Conservation (phyloP, 2,888 invertebrate species). For the Morpho deidamia region DNA sequence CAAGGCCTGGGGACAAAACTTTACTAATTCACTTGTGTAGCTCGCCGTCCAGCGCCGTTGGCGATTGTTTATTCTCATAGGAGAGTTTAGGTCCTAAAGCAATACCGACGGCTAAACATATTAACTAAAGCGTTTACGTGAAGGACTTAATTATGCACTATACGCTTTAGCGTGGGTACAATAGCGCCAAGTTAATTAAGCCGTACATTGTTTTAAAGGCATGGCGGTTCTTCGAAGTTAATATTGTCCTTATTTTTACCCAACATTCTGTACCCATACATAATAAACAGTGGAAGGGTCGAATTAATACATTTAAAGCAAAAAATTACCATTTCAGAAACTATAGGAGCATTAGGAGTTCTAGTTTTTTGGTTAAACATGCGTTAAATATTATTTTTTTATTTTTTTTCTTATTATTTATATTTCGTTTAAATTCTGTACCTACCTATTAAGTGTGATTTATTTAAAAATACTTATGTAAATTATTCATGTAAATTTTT, state of each 20-base stretch:
- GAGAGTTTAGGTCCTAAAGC: slow-evolving; percentile 74
- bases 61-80: slow-evolving; percentile 72
- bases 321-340: no score
- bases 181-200: slow-evolving; percentile 72
- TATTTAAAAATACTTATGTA: no score
- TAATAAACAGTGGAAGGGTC: neutral
- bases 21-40: slow-evolving; percentile 73
- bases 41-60: slow-evolving; percentile 54
- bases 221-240: slow-evolving; percentile 53
- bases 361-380: no score
- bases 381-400: no score
- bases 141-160: slow-evolving; percentile 73
- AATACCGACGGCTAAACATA: slow-evolving; percentile 72
- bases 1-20: slow-evolving; percentile 35
- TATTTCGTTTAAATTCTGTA: no score
- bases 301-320: no score
- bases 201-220: slow-evolving; percentile 65
- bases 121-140: slow-evolving; percentile 71
- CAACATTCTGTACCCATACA: slow-evolving; percentile 2
- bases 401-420: no score
- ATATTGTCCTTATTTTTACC: slow-evolving; percentile 55
- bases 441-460: no score
- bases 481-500: no score
- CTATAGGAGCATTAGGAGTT: no score
- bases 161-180: slow-evolving; percentile 57